These are phyloP conservation scores for Polypedilum pembai DNA, from an alignment of 1,140 invertebrate species.

Conservation along the genomic window DNA sequence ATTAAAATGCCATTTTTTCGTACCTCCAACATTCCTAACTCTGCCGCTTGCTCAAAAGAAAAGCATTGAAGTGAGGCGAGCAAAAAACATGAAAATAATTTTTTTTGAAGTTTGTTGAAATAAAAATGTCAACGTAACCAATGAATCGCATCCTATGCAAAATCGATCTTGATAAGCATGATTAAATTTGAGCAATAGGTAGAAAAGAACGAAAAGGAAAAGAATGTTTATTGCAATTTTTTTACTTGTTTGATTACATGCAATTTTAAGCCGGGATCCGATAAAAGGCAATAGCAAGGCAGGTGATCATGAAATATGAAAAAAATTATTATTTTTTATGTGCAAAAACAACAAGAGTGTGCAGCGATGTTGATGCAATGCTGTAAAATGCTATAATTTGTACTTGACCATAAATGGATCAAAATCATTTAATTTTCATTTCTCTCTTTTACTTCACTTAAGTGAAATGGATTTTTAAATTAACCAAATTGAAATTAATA, in stretches of 20 bases:
- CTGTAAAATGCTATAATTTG: constrained; percentile 13
- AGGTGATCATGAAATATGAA: background rate
- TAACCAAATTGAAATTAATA: constrained; percentile 25
- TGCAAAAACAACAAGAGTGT: background rate
- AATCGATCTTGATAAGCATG: constrained; percentile 5
- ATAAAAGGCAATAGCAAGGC: background rate
- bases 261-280: constrained; percentile 1
- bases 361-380: background rate
- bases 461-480: constrained; percentile 6
- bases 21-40: background rate
- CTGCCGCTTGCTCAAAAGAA: background rate
- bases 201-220: background rate
- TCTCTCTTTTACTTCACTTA: background rate
- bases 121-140: constrained; percentile 5
- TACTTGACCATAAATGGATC: background rate
- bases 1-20: background rate
- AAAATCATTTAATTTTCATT: constrained; percentile 14
- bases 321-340: background rate
- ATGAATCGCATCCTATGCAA: constrained; percentile 11
- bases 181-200: background rate
- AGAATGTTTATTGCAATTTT: constrained; percentile 7
- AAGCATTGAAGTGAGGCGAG: too few species aligned
- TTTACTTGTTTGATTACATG: background rate
- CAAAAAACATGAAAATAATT: background rate
- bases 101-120: background rate